Conservation (phyloP, 2,113 vertebrate species). For the Notothenia rossii region DNA sequence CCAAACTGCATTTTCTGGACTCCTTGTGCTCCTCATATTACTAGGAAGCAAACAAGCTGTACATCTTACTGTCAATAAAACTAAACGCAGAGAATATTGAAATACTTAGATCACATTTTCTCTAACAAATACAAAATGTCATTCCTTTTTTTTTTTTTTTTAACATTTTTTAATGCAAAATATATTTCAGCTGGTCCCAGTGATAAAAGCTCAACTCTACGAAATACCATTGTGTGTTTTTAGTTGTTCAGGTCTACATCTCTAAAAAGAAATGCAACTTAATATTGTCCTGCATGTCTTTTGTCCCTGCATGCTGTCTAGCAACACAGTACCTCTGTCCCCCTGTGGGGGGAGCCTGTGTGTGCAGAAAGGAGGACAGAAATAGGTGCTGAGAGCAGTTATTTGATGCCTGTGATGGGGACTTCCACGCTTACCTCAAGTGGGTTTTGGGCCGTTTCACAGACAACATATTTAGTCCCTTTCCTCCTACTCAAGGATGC, state of each 20-base stretch:
- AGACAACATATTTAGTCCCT: slow-evolving; percentile 77
- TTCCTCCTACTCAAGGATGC: slow-evolving; percentile 78
- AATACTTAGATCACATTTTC: neutral
- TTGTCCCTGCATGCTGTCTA: slow-evolving; percentile 47
- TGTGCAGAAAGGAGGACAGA: slow-evolving; percentile 64
- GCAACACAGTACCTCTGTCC: slow-evolving; percentile 60
- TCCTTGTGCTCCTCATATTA: slow-evolving; percentile 2
- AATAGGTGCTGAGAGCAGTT: slow-evolving; percentile 62
- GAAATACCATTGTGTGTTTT: neutral
- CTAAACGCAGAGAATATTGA: neutral
- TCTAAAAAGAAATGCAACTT: neutral
- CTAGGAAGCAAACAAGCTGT: neutral
- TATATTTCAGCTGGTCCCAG: neutral
- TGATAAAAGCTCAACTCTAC: neutral
- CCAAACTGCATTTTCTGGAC: neutral
- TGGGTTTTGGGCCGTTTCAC: slow-evolving; percentile 78
- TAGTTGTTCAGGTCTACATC: neutral
- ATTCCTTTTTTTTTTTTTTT: no score
- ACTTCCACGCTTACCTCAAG: slow-evolving; percentile 80
- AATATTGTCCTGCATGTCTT: slow-evolving; percentile 22
- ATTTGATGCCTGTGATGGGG: slow-evolving; percentile 69
- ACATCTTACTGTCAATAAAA: neutral
- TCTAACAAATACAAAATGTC: neutral
- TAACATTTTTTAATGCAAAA: slow-evolving; percentile 1
- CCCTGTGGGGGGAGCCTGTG: slow-evolving; percentile 83